A percentile compares a stretch with the other conserved stretches of the same genome.
Conservation (phyloP, 2,888 invertebrate species). For the Xestobium rufovillosum region DNA sequence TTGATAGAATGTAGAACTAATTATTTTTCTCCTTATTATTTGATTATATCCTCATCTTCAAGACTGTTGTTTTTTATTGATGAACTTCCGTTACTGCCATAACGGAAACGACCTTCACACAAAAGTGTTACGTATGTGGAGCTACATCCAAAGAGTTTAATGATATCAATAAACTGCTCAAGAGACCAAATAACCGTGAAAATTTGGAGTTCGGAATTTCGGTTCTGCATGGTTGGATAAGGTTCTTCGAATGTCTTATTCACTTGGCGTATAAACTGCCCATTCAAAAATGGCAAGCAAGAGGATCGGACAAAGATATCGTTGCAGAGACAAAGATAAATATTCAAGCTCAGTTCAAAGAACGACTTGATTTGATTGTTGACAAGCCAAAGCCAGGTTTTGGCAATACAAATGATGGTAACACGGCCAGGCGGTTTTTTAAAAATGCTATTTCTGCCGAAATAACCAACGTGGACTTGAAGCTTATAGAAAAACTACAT, state of each 20-base stretch:
- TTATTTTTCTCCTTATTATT: too few relatives aligned
- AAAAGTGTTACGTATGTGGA: constrained; percentile 10
- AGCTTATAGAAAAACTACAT: constrained; percentile 15
- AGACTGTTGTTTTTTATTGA: too few relatives aligned
- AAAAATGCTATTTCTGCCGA: too few relatives aligned
- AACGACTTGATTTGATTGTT: neutral
- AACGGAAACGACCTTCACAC: constrained; percentile 8
- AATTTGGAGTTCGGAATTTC: constrained; percentile 20
- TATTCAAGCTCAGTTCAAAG: constrained; percentile 5
- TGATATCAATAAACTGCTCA: constrained; percentile 7
- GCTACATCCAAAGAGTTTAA: constrained; percentile 13
- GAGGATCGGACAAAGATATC: constrained; percentile 7
- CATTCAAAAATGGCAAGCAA: constrained; percentile 8
- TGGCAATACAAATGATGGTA: too few relatives aligned
- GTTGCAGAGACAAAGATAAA: too few relatives aligned
- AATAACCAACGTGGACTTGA: constrained; percentile 20
- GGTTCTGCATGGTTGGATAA: constrained; percentile 19
- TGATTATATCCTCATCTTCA: too few relatives aligned
- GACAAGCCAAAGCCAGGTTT: constrained; percentile 5
- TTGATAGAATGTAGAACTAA: too few relatives aligned
- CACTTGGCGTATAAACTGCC: constrained; percentile 8
- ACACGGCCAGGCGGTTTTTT: too few relatives aligned
- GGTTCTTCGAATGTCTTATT: constrained; percentile 10
- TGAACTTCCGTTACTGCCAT: too few relatives aligned
- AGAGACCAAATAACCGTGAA: constrained; percentile 8